Conservation (phyloP, 2,113 vertebrate genomes). For the Cyprinodon variegatus region DNA sequence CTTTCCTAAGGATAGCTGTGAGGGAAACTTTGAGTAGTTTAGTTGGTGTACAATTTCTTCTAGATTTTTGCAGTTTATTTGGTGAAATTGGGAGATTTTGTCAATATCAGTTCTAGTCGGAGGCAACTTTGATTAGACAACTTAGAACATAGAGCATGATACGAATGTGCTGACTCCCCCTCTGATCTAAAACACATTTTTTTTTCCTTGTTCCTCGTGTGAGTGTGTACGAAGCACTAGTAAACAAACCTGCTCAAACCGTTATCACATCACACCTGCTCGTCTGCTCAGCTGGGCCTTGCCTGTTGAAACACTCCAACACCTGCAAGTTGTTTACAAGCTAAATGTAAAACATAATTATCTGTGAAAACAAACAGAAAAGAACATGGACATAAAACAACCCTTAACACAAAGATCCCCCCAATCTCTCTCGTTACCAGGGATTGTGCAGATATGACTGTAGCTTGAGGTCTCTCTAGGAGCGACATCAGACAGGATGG, state of each 20-base stretch:
- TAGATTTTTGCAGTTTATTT: no score
- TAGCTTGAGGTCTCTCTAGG: constrained; percentile 35
- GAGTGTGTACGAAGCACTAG: constrained; percentile 20
- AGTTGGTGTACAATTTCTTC: no score
- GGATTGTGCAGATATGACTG: constrained; percentile 25
- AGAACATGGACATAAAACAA: neutral
- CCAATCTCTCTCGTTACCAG: constrained; percentile 30
- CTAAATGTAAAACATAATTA: constrained; percentile 7
- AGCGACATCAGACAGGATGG: constrained; percentile 59
- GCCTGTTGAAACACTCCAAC: constrained; percentile 33
- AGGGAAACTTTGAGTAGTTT: no score
- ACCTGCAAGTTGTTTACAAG: constrained; percentile 30
- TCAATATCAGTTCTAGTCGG: no score
- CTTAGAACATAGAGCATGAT: no score
- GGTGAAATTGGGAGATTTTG: no score
- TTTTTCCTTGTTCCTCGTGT: constrained; percentile 25
- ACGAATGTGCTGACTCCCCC: no score
- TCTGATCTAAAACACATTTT: neutral
- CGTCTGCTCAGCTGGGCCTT: constrained; percentile 30
- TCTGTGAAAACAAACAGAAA: constrained; percentile 10
- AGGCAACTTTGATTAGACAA: no score
- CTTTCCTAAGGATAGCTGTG: no score
- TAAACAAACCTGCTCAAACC: constrained; percentile 40
- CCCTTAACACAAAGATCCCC: neutral
- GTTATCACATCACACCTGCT: constrained; percentile 63